These are phyloP conservation scores for Eutolmus rufibarbis DNA, from an alignment of 2,888 invertebrate genomes.

Conservation along the genomic window DNA sequence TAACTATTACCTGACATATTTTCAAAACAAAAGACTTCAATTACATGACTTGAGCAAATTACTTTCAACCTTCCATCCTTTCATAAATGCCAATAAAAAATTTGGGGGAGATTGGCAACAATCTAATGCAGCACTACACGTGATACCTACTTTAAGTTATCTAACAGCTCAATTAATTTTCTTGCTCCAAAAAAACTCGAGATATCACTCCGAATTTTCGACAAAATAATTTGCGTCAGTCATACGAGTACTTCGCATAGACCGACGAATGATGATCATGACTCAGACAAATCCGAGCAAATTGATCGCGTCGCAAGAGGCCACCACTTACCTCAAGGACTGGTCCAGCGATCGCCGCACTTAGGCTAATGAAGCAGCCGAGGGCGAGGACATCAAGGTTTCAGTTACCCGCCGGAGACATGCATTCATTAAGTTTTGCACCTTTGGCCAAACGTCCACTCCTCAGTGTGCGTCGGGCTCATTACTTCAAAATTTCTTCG, in stretches of 20 bases:
- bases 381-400: background rate
- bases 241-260: background rate
- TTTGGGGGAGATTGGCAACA: background rate
- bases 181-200: background rate
- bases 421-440: background rate
- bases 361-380: background rate
- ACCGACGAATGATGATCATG: background rate
- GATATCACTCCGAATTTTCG: background rate
- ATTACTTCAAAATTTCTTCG: background rate
- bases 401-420: background rate
- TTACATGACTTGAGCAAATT: slow-evolving; percentile 19
- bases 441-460: background rate
- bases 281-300: background rate
- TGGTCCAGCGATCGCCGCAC: background rate
- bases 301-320: background rate
- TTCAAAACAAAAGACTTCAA: background rate
- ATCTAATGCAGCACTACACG: background rate
- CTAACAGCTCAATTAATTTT: background rate
- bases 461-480: background rate
- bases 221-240: background rate
- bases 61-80: slow-evolving; percentile 36
- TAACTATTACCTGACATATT: background rate
- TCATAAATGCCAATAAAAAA: background rate
- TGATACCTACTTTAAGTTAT: background rate
- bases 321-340: background rate